Conservation (phyloP, 2,113 vertebrate species). For the Caretta caretta region DNA sequence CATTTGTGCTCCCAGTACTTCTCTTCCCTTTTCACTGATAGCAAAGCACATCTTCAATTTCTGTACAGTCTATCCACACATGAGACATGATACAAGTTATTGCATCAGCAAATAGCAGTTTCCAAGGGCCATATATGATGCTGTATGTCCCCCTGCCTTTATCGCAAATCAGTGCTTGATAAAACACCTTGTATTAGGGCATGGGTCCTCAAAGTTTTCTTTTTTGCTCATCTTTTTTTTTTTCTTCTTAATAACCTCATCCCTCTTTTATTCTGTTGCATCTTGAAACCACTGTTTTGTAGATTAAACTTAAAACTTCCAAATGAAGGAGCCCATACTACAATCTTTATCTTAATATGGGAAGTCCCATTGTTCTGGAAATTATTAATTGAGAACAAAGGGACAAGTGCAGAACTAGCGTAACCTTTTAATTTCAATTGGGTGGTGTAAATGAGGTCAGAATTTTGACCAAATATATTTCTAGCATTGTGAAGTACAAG, state of each 20-base stretch:
- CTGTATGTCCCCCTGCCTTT: rapidly evolving
- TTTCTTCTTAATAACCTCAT: background rate
- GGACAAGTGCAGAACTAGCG: background rate
- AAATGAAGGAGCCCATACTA: background rate
- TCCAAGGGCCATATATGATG: background rate
- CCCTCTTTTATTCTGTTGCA: background rate
- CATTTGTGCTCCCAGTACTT: background rate
- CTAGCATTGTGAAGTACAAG: background rate
- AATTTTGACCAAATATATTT: background rate
- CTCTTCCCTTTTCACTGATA: background rate
- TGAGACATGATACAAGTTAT: background rate
- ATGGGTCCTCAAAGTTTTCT: background rate
- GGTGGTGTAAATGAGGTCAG: background rate
- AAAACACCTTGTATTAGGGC: background rate
- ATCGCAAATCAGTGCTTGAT: background rate
- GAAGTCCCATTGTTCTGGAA: background rate
- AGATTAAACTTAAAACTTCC: background rate
- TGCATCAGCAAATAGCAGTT: background rate
- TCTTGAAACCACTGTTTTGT: background rate
- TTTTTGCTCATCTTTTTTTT: rapidly evolving
- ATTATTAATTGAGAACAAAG: background rate
- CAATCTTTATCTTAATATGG: background rate
- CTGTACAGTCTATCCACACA: background rate
- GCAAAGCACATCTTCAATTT: background rate
- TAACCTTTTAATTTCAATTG: background rate